Base-by-base conservation (phyloP, 2,113 vertebrate species). In the Takifugu bimaculatus region DNA sequence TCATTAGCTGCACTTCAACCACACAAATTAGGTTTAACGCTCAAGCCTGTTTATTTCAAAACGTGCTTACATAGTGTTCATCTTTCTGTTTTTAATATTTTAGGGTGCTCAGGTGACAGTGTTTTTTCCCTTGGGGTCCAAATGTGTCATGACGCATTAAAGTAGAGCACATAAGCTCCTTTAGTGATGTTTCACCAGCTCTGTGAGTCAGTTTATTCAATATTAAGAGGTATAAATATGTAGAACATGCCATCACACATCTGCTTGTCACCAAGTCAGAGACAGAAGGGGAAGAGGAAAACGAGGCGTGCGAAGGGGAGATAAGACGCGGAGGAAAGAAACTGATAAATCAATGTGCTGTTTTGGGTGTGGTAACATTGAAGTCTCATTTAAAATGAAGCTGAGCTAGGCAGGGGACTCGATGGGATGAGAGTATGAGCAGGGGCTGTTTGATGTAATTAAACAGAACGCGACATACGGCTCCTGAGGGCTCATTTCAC, bases 331-430 rank as follows among this genome's bases (percentile, higher is more conserved):
- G 13, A 45, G 63, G 54, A 52, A 62, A 68, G 59, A 50, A 70
- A 60, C 59, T 62, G 74, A 72, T 77, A 79, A 78, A 85, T 81
- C 80, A 68, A 72, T 84, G 75, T 67, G 56, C 28, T 43, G 69
- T 50, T 54, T 53, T 68, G 57, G 65, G 51, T 51, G 60, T 6
- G 53, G 60, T 74, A 75, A 82, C 81, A 75, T 77, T 83, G 73
- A 79, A 65, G 63, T 58, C 63, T 60, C 6, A 6, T 65, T 77
- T 28, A 51, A 60, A 55, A 63, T 55, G 51, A 35, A 60, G 57
- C 26, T 43, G 67, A 44, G 45, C 45, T 1, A n/a, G 0, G 39
- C 56, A 1, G 1, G 52, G 11, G 6, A 11, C 45, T n/a, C 13
- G 45, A 20, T 14, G 59, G 54, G 28, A 55, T 48, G 53, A 48